Evolutionary conservation across 2,797 vertebrate genomes (phyloP).

Genomic region (Rhyacichthys aspro): DNA sequence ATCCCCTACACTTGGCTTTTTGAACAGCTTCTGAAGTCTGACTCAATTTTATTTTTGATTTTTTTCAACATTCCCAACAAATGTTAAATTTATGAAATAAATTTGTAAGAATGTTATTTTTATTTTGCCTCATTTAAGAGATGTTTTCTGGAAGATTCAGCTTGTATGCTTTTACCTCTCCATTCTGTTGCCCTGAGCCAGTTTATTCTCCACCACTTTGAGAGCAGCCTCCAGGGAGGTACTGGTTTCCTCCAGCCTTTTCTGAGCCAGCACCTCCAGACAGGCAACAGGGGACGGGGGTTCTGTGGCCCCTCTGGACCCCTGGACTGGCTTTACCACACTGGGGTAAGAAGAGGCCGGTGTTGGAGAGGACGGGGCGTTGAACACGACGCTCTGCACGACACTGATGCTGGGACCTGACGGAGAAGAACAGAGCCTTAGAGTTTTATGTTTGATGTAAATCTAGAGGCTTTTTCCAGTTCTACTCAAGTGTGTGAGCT

Average conservation of each 20-base stretch:
- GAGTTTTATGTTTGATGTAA: neutral
- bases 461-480: neutral
- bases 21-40: no score
- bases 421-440: neutral
- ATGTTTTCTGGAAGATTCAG: no score
- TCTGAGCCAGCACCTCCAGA: conserved; percentile 72
- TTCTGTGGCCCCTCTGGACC: conserved; percentile 10
- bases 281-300: conserved; percentile 17
- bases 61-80: no score
- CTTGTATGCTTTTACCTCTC: conserved; percentile 79
- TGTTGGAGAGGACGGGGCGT: conserved; percentile 33
- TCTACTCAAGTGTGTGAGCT: no score
- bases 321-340: neutral
- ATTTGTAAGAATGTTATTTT: no score
- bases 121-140: no score
- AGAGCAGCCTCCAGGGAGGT: conserved; percentile 84
- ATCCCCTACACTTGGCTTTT: no score
- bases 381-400: conserved; percentile 62
- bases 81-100: no score
- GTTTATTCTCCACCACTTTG: conserved; percentile 85
- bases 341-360: conserved; percentile 2
- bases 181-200: conserved; percentile 70
- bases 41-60: no score
- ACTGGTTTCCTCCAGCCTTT: conserved; percentile 87
- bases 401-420: conserved; percentile 42